A percentile compares a stretch with the other conserved stretches of the same genome.
phyloP scores from a whole-genome alignment of 2,797 vertebrate species.

The Leuciscus waleckii region DNA sequence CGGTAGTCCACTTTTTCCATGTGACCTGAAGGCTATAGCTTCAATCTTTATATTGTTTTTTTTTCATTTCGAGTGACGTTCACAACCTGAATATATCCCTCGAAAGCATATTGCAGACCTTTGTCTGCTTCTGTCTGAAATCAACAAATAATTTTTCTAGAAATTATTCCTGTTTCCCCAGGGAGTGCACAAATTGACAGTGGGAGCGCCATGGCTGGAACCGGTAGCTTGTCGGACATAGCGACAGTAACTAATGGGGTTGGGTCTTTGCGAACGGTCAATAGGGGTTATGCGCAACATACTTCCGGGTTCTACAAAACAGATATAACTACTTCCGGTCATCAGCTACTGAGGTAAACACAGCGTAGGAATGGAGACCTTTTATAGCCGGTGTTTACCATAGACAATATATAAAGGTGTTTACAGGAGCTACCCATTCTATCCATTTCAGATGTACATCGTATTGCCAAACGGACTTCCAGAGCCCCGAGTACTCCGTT shows the following conservation, averaged over 20 bases:
- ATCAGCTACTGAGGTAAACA: no score
- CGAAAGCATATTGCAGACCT: not conserved
- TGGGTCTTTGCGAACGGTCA: no score
- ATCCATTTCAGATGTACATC: no score
- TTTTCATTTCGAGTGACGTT: not conserved
- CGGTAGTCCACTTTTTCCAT: not conserved
- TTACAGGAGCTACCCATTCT: no score
- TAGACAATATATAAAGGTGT: no score
- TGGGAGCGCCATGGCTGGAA: not conserved
- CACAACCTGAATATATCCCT: not conserved
- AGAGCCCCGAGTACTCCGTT: no score
- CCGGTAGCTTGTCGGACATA: not conserved
- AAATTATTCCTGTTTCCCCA: not conserved
- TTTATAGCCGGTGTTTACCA: no score
- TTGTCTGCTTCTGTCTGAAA: not conserved
- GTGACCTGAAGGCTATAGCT: not conserved
- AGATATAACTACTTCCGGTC: no score
- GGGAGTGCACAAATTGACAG: not conserved
- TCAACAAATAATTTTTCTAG: not conserved
- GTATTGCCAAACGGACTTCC: no score
- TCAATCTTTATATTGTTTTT: not conserved
- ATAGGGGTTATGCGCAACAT: no score
- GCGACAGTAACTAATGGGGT: not conserved
- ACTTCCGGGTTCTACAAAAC: no score
- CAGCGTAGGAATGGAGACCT: no score